Evolutionary conservation across 2,888 invertebrate genomes (phyloP).

Genomic region (Herminia tarsipennalis): DNA sequence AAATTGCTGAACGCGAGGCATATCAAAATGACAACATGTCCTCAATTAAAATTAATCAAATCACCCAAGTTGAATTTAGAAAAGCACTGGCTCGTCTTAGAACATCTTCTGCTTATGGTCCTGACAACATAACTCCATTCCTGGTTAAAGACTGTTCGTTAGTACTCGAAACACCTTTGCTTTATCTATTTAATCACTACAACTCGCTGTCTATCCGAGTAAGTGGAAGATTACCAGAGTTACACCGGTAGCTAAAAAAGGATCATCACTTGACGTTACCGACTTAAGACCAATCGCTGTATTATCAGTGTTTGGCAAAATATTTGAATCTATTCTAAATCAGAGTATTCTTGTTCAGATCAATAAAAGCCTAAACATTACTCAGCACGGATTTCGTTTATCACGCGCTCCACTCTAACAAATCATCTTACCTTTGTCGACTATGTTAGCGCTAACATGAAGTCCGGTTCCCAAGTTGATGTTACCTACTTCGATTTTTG

Average conservation of each 20-base stretch:
- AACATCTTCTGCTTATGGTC: too few relatives aligned
- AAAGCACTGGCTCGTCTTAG: too few relatives aligned
- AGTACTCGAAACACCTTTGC: too few relatives aligned
- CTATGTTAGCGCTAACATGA: not conserved
- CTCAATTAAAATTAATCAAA: too few relatives aligned
- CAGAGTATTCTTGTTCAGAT: not conserved
- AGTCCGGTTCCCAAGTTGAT: not conserved
- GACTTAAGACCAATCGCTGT: too few relatives aligned
- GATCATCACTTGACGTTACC: not conserved
- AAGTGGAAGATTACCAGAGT: not conserved
- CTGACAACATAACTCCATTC: too few relatives aligned
- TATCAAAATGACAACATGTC: too few relatives aligned
- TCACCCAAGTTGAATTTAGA: too few relatives aligned
- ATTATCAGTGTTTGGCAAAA: not conserved
- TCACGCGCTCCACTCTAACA: not conserved
- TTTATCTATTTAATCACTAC: too few relatives aligned
- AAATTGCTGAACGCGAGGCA: too few relatives aligned
- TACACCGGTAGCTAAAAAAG: not conserved
- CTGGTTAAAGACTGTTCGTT: too few relatives aligned
- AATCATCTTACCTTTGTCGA: not conserved
- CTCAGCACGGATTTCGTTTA: not conserved
- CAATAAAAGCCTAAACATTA: not conserved
- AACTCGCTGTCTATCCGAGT: too few relatives aligned
- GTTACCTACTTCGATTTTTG: conserved; percentile 1
- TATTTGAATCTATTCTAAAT: not conserved